Percentiles rank a stretch among this genome's conserved stretches.
phyloP scores from a whole-genome alignment of 2,888 invertebrate genomes.

The Yponomeuta cagnagella region DNA sequence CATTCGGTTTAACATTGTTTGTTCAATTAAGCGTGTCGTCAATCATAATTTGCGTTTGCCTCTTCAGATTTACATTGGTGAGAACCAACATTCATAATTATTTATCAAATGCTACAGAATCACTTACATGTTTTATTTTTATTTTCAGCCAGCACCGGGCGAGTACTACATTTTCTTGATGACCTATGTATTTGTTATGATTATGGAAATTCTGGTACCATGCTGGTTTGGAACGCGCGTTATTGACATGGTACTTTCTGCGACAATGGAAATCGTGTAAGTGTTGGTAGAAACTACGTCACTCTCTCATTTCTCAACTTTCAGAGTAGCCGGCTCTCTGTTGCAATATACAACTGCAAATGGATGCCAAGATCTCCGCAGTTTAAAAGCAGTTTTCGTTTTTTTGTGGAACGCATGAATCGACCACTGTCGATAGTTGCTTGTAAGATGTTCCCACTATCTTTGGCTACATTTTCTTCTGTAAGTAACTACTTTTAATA shows the following conservation, averaged over 20 bases:
- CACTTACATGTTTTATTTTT: too few relatives aligned
- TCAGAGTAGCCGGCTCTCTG: conserved; percentile 43
- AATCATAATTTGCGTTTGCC: conserved; percentile 48
- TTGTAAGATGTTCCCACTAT: conserved; percentile 52
- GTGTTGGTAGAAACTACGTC: neutral
- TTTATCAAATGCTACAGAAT: neutral
- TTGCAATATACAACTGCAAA: conserved; percentile 46
- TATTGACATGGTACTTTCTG: conserved; percentile 38
- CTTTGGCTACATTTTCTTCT: conserved; percentile 50
- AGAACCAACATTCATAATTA: conserved; percentile 21
- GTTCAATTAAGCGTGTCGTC: conserved; percentile 48
- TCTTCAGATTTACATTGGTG: conserved; percentile 54
- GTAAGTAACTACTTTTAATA: conserved; percentile 32
- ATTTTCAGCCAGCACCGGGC: neutral
- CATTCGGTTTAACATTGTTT: conserved; percentile 44
- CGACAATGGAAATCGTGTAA: neutral
- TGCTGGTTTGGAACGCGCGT: conserved; percentile 53
- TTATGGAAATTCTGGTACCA: conserved; percentile 45
- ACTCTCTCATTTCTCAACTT: conserved; percentile 18
- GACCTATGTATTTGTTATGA: conserved; percentile 43
- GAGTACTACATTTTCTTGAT: conserved; percentile 45
- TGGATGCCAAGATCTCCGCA: conserved; percentile 43
- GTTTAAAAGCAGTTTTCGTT: conserved; percentile 47
- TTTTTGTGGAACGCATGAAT: conserved; percentile 46
- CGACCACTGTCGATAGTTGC: conserved; percentile 46